phyloP scores from a whole-genome alignment of 2,888 invertebrate species.

The Ptychoptera albimana region DNA sequence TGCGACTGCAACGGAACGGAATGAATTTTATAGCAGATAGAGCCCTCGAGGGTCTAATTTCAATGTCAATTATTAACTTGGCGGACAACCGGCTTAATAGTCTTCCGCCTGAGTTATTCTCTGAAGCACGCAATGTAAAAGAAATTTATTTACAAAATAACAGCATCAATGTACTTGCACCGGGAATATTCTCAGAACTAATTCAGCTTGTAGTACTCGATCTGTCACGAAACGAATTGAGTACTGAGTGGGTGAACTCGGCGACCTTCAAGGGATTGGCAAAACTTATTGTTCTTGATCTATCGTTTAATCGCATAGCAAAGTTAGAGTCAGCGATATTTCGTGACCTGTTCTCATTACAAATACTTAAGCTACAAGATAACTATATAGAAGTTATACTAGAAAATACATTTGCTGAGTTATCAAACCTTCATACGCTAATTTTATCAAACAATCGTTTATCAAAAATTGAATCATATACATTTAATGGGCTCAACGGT shows the following conservation, averaged over 20 bases:
- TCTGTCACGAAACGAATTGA: conserved; percentile 69
- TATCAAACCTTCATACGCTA: conserved; percentile 78
- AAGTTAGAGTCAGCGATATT: conserved; percentile 71
- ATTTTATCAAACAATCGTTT: conserved; percentile 76
- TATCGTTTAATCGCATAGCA: conserved; percentile 72
- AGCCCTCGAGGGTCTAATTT: conserved; percentile 63
- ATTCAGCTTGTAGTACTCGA: conserved; percentile 65
- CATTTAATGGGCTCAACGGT: conserved; percentile 72
- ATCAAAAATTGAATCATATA: conserved; percentile 64
- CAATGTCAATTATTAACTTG: conserved; percentile 69
- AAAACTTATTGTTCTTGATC: conserved; percentile 67
- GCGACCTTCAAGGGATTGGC: conserved; percentile 77
- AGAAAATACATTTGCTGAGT: conserved; percentile 72
- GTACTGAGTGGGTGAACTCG: conserved; percentile 72
- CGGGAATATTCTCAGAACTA: conserved; percentile 67
- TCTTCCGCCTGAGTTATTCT: conserved; percentile 71
- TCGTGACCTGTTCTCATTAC: conserved; percentile 66
- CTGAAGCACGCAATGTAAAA: conserved; percentile 63
- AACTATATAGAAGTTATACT: conserved; percentile 71
- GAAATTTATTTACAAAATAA: conserved; percentile 85
- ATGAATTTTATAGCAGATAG: conserved; percentile 75
- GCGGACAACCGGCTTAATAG: conserved; percentile 80
- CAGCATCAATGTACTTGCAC: conserved; percentile 71
- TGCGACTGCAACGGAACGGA: conserved; percentile 75
- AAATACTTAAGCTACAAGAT: conserved; percentile 70